phyloP scores from a whole-genome alignment of 2,113 vertebrate species.

The Aegithalos caudatus region DNA sequence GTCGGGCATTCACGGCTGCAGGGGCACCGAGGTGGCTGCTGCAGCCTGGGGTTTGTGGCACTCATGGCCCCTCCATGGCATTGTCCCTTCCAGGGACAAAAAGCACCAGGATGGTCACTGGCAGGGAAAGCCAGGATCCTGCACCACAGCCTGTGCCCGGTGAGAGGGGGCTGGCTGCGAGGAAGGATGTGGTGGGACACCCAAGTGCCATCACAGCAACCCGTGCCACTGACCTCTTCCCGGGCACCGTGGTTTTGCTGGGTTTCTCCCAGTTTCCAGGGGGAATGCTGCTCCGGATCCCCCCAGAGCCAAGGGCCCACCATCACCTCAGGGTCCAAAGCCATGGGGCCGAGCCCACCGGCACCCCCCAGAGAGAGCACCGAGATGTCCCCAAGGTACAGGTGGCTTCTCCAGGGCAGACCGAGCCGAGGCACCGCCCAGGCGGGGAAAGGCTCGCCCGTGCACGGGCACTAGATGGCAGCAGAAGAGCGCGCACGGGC shows the following conservation, averaged over 20 bases:
- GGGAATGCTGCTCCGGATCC: accelerated
- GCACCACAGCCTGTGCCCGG: not conserved
- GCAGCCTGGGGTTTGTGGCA: not conserved
- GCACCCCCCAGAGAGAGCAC: not conserved
- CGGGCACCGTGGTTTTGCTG: accelerated
- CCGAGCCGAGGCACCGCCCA: not conserved
- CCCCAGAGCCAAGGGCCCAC: too few relatives aligned
- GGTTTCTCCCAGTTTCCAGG: not conserved
- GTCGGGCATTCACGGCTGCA: accelerated
- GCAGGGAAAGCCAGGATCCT: not conserved
- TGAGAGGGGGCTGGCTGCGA: accelerated
- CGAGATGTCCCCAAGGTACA: not conserved
- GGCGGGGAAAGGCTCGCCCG: not conserved
- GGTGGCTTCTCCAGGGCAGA: not conserved
- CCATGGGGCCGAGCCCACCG: too few relatives aligned
- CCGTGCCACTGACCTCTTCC: accelerated
- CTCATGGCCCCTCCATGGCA: accelerated
- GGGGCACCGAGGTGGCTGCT: accelerated
- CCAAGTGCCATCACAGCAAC: accelerated
- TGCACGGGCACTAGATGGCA: constrained; percentile 34
- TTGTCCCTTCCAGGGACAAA: not conserved
- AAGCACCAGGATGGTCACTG: accelerated
- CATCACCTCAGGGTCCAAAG: not conserved
- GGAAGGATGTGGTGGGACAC: accelerated
- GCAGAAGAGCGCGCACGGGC: not conserved